These are phyloP conservation scores for Phengaris alcon DNA, from an alignment of 2,888 invertebrate genomes.

Conservation along the genomic window DNA sequence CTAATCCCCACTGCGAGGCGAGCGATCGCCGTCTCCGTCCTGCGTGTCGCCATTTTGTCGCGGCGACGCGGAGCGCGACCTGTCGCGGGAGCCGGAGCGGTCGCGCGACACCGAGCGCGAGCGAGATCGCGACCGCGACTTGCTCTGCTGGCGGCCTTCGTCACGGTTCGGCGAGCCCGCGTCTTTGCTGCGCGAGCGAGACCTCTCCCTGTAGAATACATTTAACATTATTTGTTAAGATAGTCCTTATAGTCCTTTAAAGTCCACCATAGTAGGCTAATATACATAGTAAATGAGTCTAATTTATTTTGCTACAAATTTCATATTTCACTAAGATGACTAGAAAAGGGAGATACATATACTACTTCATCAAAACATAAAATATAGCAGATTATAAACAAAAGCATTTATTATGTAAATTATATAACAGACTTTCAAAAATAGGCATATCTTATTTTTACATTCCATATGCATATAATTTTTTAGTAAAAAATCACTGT, in stretches of 20 bases:
- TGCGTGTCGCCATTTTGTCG: conserved; percentile 63
- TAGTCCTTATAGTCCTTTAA: no score
- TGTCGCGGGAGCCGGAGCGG: conserved; percentile 56
- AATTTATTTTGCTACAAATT: no score
- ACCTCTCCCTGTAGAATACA: conserved; percentile 77
- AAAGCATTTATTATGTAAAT: no score
- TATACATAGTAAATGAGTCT: no score
- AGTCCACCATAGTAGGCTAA: no score
- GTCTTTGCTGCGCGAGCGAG: conserved; percentile 84
- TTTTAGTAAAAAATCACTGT: neutral
- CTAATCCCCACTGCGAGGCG: conserved; percentile 71
- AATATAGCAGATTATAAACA: no score
- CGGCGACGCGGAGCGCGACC: conserved; percentile 58
- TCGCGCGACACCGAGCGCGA: conserved; percentile 54
- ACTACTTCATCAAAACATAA: no score
- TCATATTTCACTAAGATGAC: no score
- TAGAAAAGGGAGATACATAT: no score
- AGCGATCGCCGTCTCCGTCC: conserved; percentile 61
- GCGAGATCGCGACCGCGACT: conserved; percentile 58
- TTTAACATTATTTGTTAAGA: neutral
- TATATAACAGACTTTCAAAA: no score
- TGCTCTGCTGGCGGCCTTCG: conserved; percentile 62
- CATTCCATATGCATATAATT: no score
- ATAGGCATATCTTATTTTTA: no score
- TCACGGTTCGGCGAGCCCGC: conserved; percentile 66